Evolutionary conservation across 2,797 vertebrate genomes (phyloP).

Genomic region (Sandelia bainsii): DNA sequence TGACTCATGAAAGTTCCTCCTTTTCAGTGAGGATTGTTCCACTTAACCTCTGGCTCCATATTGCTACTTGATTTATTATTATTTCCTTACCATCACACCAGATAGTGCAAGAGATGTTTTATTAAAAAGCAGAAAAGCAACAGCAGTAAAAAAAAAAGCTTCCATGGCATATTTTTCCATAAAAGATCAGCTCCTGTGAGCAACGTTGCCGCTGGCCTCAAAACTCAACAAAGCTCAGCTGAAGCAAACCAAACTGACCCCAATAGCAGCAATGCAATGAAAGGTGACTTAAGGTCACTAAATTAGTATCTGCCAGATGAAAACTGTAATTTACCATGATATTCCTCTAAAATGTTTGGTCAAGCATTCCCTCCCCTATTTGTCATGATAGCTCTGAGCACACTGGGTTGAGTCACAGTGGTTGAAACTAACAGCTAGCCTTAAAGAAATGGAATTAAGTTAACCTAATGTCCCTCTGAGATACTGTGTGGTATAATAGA

Average conservation of each 20-base stretch:
- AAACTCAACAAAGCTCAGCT: slow-evolving; percentile 3
- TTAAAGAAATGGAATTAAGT: slow-evolving; percentile 56
- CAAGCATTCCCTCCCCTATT: slow-evolving; percentile 35
- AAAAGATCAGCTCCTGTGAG: slow-evolving; percentile 17
- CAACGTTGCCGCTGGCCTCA: neutral
- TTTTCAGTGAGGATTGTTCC: neutral
- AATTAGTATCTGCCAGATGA: slow-evolving; percentile 46
- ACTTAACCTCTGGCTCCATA: slow-evolving; percentile 5
- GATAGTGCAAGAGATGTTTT: neutral
- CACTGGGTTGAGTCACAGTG: slow-evolving; percentile 48
- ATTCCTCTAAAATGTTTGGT: slow-evolving; percentile 54
- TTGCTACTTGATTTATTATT: slow-evolving; percentile 13
- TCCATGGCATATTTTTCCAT: neutral
- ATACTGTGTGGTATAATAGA: slow-evolving; percentile 13
- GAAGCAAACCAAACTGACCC: slow-evolving; percentile 27
- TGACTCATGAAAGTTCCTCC: neutral
- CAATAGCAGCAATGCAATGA: slow-evolving; percentile 8
- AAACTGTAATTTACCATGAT: slow-evolving; percentile 62
- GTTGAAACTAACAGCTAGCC: slow-evolving; percentile 51
- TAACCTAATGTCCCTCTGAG: slow-evolving; percentile 28
- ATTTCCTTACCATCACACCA: neutral
- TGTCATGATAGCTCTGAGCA: slow-evolving; percentile 62
- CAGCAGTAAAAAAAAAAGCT: slow-evolving; percentile 24
- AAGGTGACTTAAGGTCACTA: slow-evolving; percentile 51
- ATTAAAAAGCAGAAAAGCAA: neutral